These are phyloP conservation scores for Anadara kagoshimensis DNA, from an alignment of 1,140 invertebrate genomes.

Conservation along the genomic window DNA sequence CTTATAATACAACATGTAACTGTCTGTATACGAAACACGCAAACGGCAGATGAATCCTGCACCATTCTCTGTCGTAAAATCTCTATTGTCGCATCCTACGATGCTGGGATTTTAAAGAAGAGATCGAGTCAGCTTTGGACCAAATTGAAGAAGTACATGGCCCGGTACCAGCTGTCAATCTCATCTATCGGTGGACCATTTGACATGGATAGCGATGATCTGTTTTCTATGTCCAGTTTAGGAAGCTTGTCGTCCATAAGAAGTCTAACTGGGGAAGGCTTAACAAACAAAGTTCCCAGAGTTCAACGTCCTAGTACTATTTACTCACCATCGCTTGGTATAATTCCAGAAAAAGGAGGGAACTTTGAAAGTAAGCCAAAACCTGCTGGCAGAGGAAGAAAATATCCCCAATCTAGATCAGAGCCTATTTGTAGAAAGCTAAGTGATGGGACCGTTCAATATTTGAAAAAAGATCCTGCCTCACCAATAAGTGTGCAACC, in stretches of 20 bases:
- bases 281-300: neutral
- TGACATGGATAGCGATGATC: slow-evolving; percentile 1
- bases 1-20: slow-evolving; percentile 28
- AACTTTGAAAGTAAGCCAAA: neutral
- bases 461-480: neutral
- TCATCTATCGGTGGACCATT: neutral
- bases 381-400: neutral
- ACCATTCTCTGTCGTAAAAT: slow-evolving; percentile 27
- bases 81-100: slow-evolving; percentile 1
- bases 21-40: slow-evolving; percentile 8
- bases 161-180: slow-evolving; percentile 7
- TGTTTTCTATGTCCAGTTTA: slow-evolving; percentile 19
- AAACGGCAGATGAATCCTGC: slow-evolving; percentile 1
- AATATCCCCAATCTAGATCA: neutral
- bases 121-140: slow-evolving; percentile 30
- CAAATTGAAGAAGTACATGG: slow-evolving; percentile 39
- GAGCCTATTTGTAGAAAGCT: slow-evolving; percentile 23
- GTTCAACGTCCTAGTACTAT: slow-evolving; percentile 2
- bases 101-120: slow-evolving; percentile 11
- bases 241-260: neutral
- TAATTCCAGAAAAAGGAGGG: slow-evolving; percentile 23
- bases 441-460: slow-evolving; percentile 14
- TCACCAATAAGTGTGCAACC: neutral
- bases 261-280: neutral
- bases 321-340: slow-evolving; percentile 12